A percentile compares a stretch with the other conserved stretches of the same genome.
These are phyloP conservation scores for Acromyrmex charruanus DNA, from an alignment of 1,140 invertebrate genomes.

Conservation along the genomic window DNA sequence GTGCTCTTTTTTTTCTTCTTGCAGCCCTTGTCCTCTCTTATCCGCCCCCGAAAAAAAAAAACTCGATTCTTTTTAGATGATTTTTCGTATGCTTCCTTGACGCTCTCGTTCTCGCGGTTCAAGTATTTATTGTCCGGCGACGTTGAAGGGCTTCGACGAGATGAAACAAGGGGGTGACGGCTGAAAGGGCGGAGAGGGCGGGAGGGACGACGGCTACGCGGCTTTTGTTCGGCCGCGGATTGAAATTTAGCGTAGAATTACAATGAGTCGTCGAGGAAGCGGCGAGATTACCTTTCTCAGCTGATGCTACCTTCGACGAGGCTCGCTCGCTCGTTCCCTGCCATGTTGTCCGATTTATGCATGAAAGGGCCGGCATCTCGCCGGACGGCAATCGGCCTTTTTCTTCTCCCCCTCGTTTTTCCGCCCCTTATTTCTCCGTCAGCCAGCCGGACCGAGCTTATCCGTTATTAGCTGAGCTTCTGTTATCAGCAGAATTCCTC, in stretches of 20 bases:
- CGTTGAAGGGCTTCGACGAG: conserved; percentile 63
- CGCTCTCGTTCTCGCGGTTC: conserved; percentile 36
- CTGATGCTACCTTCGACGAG: conserved; percentile 69
- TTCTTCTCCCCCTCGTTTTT: conserved; percentile 36
- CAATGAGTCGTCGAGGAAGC: conserved; percentile 75
- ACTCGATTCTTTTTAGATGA: conserved; percentile 39
- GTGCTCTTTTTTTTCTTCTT: background rate
- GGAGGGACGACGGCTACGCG: conserved; percentile 44
- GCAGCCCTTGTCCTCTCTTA: background rate
- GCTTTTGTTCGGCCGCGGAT: conserved; percentile 82
- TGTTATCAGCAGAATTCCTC: conserved; percentile 20
- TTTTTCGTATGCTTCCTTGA: conserved; percentile 36
- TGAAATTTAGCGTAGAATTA: conserved; percentile 85
- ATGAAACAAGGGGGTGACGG: conserved; percentile 57
- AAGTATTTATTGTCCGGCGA: conserved; percentile 65
- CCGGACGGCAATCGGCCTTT: conserved; percentile 63
- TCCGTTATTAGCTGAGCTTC: conserved; percentile 36
- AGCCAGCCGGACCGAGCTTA: conserved; percentile 29
- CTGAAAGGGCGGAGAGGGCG: conserved; percentile 31
- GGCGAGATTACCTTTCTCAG: conserved; percentile 81
- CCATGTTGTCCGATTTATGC: conserved; percentile 70
- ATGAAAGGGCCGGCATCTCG: conserved; percentile 56
- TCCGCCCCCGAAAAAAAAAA: background rate
- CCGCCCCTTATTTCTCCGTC: conserved; percentile 34
- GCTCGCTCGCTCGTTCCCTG: conserved; percentile 40